These are phyloP conservation scores for Penaeus chinensis DNA, from an alignment of 1,140 invertebrate genomes.

Conservation along the genomic window DNA sequence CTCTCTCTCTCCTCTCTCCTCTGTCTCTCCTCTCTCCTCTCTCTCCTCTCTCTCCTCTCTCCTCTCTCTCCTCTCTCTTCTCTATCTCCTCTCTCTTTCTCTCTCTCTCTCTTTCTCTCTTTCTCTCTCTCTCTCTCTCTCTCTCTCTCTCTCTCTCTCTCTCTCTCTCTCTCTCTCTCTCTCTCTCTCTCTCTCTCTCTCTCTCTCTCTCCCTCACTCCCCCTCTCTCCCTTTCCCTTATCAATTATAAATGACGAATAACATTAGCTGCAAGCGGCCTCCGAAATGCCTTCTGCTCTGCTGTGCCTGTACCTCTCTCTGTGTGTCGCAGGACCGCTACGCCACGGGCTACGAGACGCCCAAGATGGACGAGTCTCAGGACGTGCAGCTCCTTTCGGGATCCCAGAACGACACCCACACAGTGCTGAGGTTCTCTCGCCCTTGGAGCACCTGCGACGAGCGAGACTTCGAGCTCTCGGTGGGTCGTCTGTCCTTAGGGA, in stretches of 20 bases:
- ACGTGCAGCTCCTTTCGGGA: constrained; percentile 30
- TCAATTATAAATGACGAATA: not conserved
- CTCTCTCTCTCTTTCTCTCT: no score
- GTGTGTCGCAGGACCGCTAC: no score
- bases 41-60: no score
- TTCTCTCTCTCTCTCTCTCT: not conserved
- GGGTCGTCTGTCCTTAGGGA: no score
- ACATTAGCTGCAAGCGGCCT: no score
- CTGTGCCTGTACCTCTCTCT: no score
- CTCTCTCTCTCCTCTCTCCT: not conserved
- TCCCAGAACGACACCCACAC: no score
- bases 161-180: not conserved
- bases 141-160: not conserved
- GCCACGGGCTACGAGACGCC: not conserved
- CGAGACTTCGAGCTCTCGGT: no score
- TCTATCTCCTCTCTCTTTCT: not conserved
- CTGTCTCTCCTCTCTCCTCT: not conserved
- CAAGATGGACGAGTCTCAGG: constrained; percentile 8
- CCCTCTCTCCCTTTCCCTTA: not conserved
- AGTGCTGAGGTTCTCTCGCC: no score
- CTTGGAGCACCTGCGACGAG: no score
- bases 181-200: not conserved
- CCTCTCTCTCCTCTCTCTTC: no score
- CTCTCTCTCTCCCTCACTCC: not conserved
- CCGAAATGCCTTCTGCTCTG: no score